Evolutionary conservation across 2,888 invertebrate species (phyloP).

Genomic region (Aphodius granarius): DNA sequence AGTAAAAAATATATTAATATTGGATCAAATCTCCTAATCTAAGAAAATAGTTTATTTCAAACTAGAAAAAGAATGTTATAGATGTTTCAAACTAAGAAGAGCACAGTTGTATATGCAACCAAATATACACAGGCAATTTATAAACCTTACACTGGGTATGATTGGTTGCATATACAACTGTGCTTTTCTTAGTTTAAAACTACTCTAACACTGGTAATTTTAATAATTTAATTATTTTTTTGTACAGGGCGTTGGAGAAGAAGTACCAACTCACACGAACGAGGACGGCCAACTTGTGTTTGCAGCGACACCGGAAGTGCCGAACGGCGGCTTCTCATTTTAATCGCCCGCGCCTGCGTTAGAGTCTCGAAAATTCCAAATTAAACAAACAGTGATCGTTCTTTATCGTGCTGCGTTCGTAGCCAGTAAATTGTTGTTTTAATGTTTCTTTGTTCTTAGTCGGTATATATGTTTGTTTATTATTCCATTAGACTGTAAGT

Average conservation of each 20-base stretch:
- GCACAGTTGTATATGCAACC: too few relatives aligned
- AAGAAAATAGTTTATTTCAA: too few relatives aligned
- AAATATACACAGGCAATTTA: too few relatives aligned
- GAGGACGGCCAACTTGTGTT: conserved; percentile 47
- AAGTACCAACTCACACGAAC: conserved; percentile 37
- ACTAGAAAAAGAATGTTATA: too few relatives aligned
- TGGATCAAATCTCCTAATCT: too few relatives aligned
- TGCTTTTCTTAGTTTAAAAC: too few relatives aligned
- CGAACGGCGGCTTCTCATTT: conserved; percentile 48
- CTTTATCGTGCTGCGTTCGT: not conserved
- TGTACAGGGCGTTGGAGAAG: conserved; percentile 40
- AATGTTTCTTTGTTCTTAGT: not conserved
- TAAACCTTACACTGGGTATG: too few relatives aligned
- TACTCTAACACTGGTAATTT: too few relatives aligned
- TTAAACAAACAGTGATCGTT: not conserved
- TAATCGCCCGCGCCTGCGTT: conserved; percentile 28
- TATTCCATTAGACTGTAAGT: not conserved
- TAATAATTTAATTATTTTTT: too few relatives aligned
- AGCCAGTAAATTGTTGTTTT: not conserved
- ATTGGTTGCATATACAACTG: too few relatives aligned
- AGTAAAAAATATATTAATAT: too few relatives aligned
- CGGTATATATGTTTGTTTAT: not conserved
- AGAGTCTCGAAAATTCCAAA: not conserved
- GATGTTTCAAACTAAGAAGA: too few relatives aligned
- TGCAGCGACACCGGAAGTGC: conserved; percentile 37